Conservation (phyloP, 92 coral and sea anemone species). For the Epizoanthus rinbou region DNA sequence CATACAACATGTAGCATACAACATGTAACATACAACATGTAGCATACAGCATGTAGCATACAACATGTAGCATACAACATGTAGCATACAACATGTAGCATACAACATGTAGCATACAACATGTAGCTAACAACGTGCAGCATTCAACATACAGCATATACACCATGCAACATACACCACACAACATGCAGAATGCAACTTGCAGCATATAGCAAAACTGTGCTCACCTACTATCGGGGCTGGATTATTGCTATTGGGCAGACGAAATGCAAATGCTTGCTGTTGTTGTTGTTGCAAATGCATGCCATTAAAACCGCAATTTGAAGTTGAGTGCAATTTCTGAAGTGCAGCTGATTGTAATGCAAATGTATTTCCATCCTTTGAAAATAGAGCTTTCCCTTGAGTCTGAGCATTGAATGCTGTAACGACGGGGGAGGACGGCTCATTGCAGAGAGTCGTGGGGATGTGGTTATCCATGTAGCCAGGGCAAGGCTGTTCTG, state of each 20-base stretch:
- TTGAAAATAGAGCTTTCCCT: conserved; percentile 32
- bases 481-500: conserved; percentile 81
- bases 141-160: background rate
- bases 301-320: conserved; percentile 65
- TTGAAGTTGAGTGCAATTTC: conserved; percentile 58
- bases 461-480: conserved; percentile 78
- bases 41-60: background rate
- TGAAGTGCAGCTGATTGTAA: conserved; percentile 73
- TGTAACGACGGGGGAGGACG: conserved; percentile 80
- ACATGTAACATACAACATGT: background rate
- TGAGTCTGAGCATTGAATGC: conserved; percentile 62
- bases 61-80: background rate
- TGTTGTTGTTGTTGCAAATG: conserved; percentile 74
- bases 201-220: background rate
- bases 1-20: background rate
- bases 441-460: conserved; percentile 69
- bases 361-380: conserved; percentile 70
- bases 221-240: conserved; percentile 60
- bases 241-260: conserved; percentile 54
- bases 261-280: conserved; percentile 75
- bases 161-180: background rate
- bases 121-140: background rate
- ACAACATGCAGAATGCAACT: background rate
- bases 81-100: background rate
- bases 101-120: background rate